A percentile compares a stretch with the other conserved stretches of the same genome.
phyloP scores from a whole-genome alignment of 2,113 vertebrate genomes.

The Bothrops jararaca region DNA sequence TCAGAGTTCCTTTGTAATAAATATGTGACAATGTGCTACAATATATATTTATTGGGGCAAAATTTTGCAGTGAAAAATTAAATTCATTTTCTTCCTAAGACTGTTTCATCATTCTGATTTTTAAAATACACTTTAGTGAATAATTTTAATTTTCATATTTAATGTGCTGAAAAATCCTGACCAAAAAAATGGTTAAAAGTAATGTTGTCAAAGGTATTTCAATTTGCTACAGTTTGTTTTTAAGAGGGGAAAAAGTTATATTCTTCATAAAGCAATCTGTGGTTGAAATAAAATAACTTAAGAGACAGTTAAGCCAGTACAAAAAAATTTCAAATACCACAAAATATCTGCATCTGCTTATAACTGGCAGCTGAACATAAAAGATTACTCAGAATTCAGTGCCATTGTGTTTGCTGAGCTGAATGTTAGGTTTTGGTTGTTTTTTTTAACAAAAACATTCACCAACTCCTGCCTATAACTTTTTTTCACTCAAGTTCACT shows the following conservation, averaged over 20 bases:
- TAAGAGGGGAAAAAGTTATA: background rate
- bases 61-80: background rate
- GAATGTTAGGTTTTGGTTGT: background rate
- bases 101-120: background rate
- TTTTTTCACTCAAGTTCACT: background rate
- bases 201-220: conserved; percentile 40
- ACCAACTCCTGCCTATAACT: background rate
- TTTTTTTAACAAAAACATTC: background rate
- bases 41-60: background rate
- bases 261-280: background rate
- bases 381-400: background rate
- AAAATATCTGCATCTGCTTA: background rate
- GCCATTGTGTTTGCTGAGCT: background rate
- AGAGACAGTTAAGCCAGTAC: background rate
- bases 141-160: too few species aligned
- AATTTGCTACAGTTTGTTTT: conserved; percentile 42
- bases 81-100: background rate
- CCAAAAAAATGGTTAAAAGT: conserved; percentile 33
- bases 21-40: background rate
- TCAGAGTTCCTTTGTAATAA: background rate
- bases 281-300: conserved; percentile 18
- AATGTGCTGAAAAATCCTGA: conserved; percentile 14
- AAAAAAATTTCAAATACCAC: background rate
- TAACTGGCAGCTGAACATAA: background rate
- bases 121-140: background rate